Evolutionary conservation across 2,888 invertebrate species (phyloP), one percentile per base, ranked within the genome.

Genomic region (Adelognathus sp.): DNA sequence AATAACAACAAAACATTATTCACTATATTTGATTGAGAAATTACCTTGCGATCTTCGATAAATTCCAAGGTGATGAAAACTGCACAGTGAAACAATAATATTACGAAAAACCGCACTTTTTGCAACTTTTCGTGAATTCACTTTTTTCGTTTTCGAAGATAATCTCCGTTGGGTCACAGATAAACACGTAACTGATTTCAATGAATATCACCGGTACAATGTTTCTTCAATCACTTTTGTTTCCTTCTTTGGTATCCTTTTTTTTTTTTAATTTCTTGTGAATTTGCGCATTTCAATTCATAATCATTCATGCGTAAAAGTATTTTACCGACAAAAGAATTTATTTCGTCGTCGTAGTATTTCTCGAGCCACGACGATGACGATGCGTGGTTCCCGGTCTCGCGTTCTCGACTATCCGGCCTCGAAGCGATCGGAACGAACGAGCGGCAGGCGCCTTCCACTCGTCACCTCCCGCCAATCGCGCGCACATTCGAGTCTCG

Each of bases 361-460:
- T 54, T 24, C n/a, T 41, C 18, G 41, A 29, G 11, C 24, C 14
- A 69, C 58, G 69, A 58, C 39, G 61, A 67, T 29, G 46, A 60
- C 73, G 58, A 63, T 71, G 71, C 75, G 66, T 63, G 61, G 16
- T 50, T 36, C 50, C 75, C 79, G 75, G 75, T 79, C 71, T 67
- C 75, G 67, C 71, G 79, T 41, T 79, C 66, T 72, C 71, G 79
- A 79, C 79, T 79, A 75, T 75, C 41, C 69, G 74, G 70, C 64
- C 70, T 39, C 60, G 74, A 61, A 74, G 64, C 74, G 64, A 75
- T 54, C 58, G 60, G 71, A 79, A 79, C 66, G 69, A 76, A 27
- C 36, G 36, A 6, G 36, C 36, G 79, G 71, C 66, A 75, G 75
- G 71, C 75, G 60, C 67, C 75, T 67, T 75, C 50, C 71, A 66